phyloP scores from a whole-genome alignment of 2,113 vertebrate genomes.

The Dasyprocta punctata region DNA sequence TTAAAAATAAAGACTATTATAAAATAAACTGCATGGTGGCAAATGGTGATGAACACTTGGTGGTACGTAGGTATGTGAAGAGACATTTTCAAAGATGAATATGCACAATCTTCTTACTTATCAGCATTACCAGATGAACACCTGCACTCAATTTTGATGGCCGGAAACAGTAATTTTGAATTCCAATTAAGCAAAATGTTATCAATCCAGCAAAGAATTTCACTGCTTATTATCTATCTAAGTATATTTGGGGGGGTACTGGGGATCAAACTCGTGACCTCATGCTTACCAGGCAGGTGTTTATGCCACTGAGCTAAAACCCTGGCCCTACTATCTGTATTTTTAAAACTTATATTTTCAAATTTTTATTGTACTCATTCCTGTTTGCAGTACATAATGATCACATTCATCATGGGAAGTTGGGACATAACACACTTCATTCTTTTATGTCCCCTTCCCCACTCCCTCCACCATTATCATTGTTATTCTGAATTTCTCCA shows the following conservation, averaged over 20 bases:
- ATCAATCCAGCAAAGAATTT: background rate
- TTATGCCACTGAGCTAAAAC: too few relatives aligned
- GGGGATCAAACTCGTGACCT: too few relatives aligned
- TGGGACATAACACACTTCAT: background rate
- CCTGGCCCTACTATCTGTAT: too few relatives aligned
- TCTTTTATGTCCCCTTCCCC: background rate
- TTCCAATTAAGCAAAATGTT: background rate
- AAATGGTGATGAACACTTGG: background rate
- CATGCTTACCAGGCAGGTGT: too few relatives aligned
- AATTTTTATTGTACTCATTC: background rate
- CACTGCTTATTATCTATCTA: background rate
- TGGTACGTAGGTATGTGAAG: background rate
- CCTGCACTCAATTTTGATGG: background rate
- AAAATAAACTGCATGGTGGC: background rate
- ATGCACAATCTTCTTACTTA: background rate
- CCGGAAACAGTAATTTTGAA: background rate
- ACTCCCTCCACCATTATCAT: background rate
- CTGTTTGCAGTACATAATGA: background rate
- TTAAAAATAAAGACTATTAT: background rate
- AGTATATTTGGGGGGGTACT: too few relatives aligned
- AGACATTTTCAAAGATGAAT: background rate
- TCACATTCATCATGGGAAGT: background rate
- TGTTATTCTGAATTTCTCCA: background rate
- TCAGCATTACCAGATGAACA: background rate
- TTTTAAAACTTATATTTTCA: background rate